A percentile compares a stretch with the other conserved stretches of the same genome.
Evolutionary conservation across 2,113 vertebrate genomes (phyloP).

Genomic region (Indicator indicator): DNA sequence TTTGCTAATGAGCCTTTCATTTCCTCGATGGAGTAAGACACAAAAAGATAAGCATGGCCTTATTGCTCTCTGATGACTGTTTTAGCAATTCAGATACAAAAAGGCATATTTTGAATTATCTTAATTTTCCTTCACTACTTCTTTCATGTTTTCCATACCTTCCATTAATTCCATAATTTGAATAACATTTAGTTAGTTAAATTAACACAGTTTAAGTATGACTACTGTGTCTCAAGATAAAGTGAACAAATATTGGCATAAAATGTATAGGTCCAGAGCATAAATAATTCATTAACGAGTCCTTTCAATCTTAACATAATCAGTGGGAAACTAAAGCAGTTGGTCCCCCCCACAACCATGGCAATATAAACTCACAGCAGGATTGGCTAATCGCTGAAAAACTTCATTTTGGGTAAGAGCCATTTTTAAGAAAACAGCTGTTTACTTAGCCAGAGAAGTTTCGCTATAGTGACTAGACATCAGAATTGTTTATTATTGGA

Average conservation of each 20-base stretch:
- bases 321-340: neutral
- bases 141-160: neutral
- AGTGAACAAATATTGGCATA: fast-evolving
- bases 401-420: constrained; percentile 23
- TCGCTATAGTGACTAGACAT: constrained; percentile 42
- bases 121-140: neutral
- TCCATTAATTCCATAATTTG: neutral
- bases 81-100: neutral
- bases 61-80: neutral
- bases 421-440: constrained; percentile 29
- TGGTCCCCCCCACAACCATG: neutral
- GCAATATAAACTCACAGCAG: constrained; percentile 15
- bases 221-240: constrained; percentile 14
- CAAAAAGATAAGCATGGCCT: fast-evolving
- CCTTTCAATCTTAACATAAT: constrained; percentile 8
- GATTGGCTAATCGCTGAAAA: neutral
- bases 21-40: neutral
- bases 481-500: constrained; percentile 73
- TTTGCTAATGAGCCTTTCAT: neutral
- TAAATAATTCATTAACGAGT: constrained; percentile 32
- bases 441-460: constrained; percentile 30
- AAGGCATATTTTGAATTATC: neutral
- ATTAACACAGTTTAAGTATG: neutral
- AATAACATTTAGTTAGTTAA: constrained; percentile 23
- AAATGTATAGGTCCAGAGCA: neutral